Evolutionary conservation across 2,888 invertebrate genomes (phyloP).

Genomic region (Lochmaea crataegi): DNA sequence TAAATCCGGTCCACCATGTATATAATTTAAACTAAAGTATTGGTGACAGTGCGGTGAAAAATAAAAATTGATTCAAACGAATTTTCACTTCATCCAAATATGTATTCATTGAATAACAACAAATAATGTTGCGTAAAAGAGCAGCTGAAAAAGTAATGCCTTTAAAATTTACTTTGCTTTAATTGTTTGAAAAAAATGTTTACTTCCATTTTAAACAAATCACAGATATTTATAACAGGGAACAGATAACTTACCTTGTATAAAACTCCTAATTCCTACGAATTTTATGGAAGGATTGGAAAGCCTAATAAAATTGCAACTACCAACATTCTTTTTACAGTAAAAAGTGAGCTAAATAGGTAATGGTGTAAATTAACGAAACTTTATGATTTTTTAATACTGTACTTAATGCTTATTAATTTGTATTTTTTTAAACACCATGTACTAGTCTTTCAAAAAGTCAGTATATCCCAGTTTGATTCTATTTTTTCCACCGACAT

Average conservation of each 20-base stretch:
- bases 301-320: background rate
- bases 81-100: too few species aligned
- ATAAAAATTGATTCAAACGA: too few species aligned
- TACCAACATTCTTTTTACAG: background rate
- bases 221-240: background rate
- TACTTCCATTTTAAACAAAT: too few species aligned
- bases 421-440: background rate
- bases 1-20: too few species aligned
- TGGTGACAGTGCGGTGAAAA: too few species aligned
- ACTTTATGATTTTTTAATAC: background rate
- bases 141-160: too few species aligned
- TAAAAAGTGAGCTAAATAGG: background rate
- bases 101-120: too few species aligned
- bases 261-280: background rate
- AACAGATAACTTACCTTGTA: background rate
- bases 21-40: too few species aligned
- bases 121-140: too few species aligned
- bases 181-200: too few species aligned
- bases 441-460: background rate
- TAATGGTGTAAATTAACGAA: background rate
- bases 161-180: too few species aligned
- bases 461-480: background rate
- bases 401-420: background rate
- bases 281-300: background rate
- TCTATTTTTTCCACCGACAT: too few species aligned